Evolutionary conservation across 2,113 vertebrate genomes (phyloP).

Genomic region (Notarius lentiginosus): DNA sequence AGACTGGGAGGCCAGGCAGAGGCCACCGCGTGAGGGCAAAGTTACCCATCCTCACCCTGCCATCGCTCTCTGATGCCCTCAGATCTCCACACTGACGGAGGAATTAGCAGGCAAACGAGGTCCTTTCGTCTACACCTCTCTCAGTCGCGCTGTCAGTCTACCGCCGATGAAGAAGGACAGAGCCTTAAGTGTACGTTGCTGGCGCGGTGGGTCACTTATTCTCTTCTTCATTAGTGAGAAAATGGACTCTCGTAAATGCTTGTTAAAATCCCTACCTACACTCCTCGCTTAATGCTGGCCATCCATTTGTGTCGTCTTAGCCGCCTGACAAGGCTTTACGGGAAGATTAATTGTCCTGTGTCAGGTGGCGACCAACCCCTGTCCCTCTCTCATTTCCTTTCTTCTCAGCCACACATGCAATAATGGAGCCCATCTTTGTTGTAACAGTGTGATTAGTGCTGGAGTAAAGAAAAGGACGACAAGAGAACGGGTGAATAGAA

Average conservation of each 20-base stretch:
- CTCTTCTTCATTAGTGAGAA: slow-evolving; percentile 99
- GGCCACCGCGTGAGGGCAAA: slow-evolving; percentile 74
- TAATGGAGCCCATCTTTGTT: slow-evolving; percentile 98
- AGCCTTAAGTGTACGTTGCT: slow-evolving; percentile 96
- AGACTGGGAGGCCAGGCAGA: slow-evolving; percentile 39
- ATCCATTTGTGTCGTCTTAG: slow-evolving; percentile 99
- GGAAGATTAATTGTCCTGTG: slow-evolving; percentile 99
- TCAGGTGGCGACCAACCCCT: slow-evolving; percentile 96
- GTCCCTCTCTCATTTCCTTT: slow-evolving; percentile 99
- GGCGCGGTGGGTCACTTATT: slow-evolving; percentile 95
- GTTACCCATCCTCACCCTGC: slow-evolving; percentile 77
- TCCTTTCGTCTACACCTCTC: slow-evolving; percentile 31
- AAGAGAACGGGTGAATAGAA: slow-evolving; percentile 48
- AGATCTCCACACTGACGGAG: slow-evolving; percentile 66
- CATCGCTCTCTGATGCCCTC: slow-evolving; percentile 69
- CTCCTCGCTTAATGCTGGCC: slow-evolving; percentile 98
- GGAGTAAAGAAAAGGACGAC: slow-evolving; percentile 52
- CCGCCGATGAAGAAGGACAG: slow-evolving; percentile 81
- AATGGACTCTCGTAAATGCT: slow-evolving; percentile 99
- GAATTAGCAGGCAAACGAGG: slow-evolving; percentile 17
- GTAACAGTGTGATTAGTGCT: slow-evolving; percentile 92
- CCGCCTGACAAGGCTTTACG: slow-evolving; percentile 95
- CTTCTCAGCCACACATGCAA: slow-evolving; percentile 93
- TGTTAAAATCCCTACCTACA: slow-evolving; percentile 99
- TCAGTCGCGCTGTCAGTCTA: slow-evolving; percentile 58